These are phyloP conservation scores for Oryzias celebensis DNA, from an alignment of 2,113 vertebrate species.

Conservation along the genomic window DNA sequence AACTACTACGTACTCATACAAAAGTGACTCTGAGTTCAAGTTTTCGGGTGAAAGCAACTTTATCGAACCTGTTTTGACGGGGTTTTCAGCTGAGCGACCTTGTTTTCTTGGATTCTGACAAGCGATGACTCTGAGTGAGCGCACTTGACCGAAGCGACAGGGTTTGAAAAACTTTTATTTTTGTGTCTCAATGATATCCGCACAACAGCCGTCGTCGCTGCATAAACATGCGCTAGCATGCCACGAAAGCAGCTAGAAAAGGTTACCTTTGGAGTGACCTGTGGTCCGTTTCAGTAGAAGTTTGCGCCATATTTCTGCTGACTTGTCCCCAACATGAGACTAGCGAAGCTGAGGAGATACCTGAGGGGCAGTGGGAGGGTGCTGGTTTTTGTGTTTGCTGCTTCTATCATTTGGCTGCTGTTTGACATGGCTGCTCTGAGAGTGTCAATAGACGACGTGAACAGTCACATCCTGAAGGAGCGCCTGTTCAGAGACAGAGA, in stretches of 20 bases:
- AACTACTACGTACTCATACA: conserved; percentile 35
- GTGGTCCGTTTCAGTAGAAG: background rate
- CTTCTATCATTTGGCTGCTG: conserved; percentile 90
- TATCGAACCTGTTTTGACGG: background rate
- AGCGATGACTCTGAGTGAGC: conserved; percentile 1
- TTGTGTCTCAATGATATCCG: background rate
- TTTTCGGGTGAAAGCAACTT: conserved; percentile 4
- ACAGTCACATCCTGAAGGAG: conserved; percentile 74
- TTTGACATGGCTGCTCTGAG: conserved; percentile 94
- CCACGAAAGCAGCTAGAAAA: conserved; percentile 66
- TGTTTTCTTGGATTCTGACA: background rate
- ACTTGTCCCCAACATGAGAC: background rate
- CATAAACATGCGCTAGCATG: conserved; percentile 38
- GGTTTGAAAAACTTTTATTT: conserved; percentile 10
- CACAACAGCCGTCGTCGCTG: conserved; percentile 12
- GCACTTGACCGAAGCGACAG: conserved; percentile 21
- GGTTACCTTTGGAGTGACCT: background rate
- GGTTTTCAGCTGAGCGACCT: background rate
- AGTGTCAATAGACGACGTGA: conserved; percentile 83
- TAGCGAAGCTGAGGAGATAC: conserved; percentile 81
- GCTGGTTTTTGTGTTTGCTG: conserved; percentile 85
- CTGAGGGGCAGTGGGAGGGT: conserved; percentile 87
- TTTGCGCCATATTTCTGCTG: background rate
- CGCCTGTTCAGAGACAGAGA: conserved; percentile 59
- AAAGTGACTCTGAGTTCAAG: conserved; percentile 18